Evolutionary conservation across 2,797 vertebrate species (phyloP).

Genomic region (Nannoperca australis): DNA sequence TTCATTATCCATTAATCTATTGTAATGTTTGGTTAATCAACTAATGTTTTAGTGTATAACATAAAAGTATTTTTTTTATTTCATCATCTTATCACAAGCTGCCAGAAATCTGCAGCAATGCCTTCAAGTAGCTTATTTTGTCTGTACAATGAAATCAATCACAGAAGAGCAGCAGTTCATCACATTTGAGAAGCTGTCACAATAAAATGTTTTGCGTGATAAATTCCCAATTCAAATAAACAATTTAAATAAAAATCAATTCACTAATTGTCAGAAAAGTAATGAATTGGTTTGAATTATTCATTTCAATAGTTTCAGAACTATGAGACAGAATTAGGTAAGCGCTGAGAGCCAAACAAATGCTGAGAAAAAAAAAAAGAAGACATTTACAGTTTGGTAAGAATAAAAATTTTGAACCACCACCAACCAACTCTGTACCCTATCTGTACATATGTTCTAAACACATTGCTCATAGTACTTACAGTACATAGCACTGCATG

Average conservation of each 20-base stretch:
- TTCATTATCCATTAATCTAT: neutral
- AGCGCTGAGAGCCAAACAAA: neutral
- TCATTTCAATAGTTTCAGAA: neutral
- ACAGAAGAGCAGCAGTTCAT: neutral
- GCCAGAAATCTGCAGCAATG: neutral
- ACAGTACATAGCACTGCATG: conserved; percentile 7
- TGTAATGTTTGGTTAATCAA: too few species aligned
- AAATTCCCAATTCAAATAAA: neutral
- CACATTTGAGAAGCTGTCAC: neutral
- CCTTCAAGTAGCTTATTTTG: neutral
- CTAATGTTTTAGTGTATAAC: neutral
- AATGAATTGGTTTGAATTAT: neutral
- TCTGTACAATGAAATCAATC: neutral
- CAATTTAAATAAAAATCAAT: neutral
- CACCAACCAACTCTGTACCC: neutral
- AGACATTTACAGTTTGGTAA: neutral
- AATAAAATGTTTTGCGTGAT: neutral
- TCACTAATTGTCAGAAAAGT: neutral
- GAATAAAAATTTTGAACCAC: neutral
- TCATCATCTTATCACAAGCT: neutral
- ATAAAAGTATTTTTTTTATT: neutral
- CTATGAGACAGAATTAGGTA: neutral
- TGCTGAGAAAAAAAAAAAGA: too few species aligned
- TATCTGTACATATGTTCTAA: neutral
- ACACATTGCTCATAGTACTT: conserved; percentile 6